Conservation (phyloP, 2,888 invertebrate species). For the Sminthurides aquaticus region DNA sequence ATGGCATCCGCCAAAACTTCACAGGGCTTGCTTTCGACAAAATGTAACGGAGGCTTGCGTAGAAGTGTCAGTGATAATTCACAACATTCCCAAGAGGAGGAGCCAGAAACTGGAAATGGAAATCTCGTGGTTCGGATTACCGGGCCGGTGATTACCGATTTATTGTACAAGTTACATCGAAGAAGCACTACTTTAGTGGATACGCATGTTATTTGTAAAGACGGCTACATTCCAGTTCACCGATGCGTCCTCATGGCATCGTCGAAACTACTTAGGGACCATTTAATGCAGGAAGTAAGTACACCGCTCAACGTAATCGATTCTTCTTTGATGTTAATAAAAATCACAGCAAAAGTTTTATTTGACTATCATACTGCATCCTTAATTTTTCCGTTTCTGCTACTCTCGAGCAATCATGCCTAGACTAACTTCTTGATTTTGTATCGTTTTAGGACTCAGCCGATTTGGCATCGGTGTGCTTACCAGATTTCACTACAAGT, state of each 20-base stretch:
- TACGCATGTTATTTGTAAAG: constrained; percentile 29
- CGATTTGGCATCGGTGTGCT: constrained; percentile 25
- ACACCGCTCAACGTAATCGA: background rate
- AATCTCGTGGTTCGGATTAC: background rate
- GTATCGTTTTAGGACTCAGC: constrained; percentile 32
- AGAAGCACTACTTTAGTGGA: constrained; percentile 20
- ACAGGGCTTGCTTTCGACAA: too few species aligned
- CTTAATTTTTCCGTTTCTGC: too few species aligned
- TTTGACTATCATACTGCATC: too few species aligned
- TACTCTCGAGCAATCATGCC: too few species aligned
- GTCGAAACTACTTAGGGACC: constrained; percentile 24
- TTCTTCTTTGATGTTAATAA: background rate
- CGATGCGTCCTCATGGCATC: constrained; percentile 30
- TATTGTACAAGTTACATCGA: constrained; percentile 19
- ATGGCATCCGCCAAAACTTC: too few species aligned
- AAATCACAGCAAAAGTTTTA: background rate
- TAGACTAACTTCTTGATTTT: too few species aligned
- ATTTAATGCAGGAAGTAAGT: constrained; percentile 24
- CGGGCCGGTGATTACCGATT: constrained; percentile 11
- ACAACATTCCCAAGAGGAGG: too few species aligned
- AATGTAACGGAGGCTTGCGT: too few species aligned
- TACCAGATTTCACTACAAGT: constrained; percentile 25
- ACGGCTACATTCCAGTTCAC: constrained; percentile 34
- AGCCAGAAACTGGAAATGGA: too few species aligned
- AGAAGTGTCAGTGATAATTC: too few species aligned